Base-by-base conservation (phyloP, 1,140 invertebrate genomes). In the Trichonephila clavipes region DNA sequence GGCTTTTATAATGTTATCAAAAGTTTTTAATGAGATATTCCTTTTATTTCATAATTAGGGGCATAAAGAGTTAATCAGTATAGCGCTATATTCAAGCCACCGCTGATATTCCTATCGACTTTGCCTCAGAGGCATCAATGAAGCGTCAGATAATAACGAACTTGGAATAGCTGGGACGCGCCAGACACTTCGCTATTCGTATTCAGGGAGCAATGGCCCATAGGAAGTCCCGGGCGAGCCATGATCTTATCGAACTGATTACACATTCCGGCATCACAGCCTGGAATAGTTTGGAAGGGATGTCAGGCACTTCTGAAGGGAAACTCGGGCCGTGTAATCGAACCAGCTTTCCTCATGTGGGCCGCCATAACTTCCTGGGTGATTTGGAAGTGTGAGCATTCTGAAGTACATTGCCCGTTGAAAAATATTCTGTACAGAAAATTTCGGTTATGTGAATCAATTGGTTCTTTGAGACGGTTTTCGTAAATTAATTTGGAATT, bases 191-290 rank as follows among this genome's bases (percentile, higher is more conserved):
- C 28, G 28, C 72, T 18, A 77, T 77, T 77, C 72, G 24, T 77
- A 34, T 77, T 77, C 72, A 18, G 28, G 28, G 16, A 77, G 34
- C 72, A 28, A 77, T 77, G 72, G 34, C 34, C 72, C 72, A 28
- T 28, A 34, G 72, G 72, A 77, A 77, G 72, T 77, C 72, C 72
- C 72, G 72, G 72, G 34, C 34, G 72, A 77, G 12, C 72, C 72
- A 18, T 77, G 72, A 77, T 77, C 72, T 28, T 18, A 18, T 24
- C 72, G 7, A 77, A 28, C 72, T 77, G 72, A 77, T 77, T 77
- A 77, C 40, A 77, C 72, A 77, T 77, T 77, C 72, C 72, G 72
- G 72, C 72, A 77, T 77, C 72, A 34, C 72, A 77, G 18, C 34
- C 72, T 19, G 72, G 72, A 77, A 77, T 77, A 40, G 72, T 77